phyloP scores from a whole-genome alignment of 2,797 vertebrate species.

The Pipistrellus pygmaeus region DNA sequence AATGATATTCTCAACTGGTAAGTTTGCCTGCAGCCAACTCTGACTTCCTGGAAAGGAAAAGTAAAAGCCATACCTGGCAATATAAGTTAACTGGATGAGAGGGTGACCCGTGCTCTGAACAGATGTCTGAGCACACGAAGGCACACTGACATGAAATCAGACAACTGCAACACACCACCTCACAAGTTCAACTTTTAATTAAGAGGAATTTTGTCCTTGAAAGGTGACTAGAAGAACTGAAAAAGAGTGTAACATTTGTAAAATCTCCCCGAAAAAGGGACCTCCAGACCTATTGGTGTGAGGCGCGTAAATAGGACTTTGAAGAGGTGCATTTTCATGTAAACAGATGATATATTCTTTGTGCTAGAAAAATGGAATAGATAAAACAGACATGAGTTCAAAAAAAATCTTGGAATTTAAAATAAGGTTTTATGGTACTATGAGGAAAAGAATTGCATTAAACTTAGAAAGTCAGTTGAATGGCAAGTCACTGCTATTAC shows the following conservation, averaged over 20 bases:
- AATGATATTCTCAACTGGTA: constrained; percentile 63
- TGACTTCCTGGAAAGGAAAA: constrained; percentile 49
- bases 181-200: constrained; percentile 74
- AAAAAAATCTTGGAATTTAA: constrained; percentile 57
- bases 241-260: constrained; percentile 53
- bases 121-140: constrained; percentile 60
- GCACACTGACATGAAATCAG: constrained; percentile 60
- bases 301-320: constrained; percentile 39
- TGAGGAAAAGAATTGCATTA: constrained; percentile 45
- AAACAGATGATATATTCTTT: constrained; percentile 56
- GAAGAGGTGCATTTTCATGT: constrained; percentile 20
- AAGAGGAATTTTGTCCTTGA: constrained; percentile 71
- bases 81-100: constrained; percentile 68
- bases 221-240: constrained; percentile 45
- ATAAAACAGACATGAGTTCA: not conserved
- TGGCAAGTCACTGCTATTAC: constrained; percentile 30
- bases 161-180: constrained; percentile 60
- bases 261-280: constrained; percentile 44
- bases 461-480: constrained; percentile 43
- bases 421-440: constrained; percentile 46
- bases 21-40: constrained; percentile 55
- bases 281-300: not conserved
- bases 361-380: constrained; percentile 50
- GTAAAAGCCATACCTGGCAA: constrained; percentile 7
- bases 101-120: constrained; percentile 38